phyloP scores from a whole-genome alignment of 2,888 invertebrate species.

The Agriopis aurantiaria region DNA sequence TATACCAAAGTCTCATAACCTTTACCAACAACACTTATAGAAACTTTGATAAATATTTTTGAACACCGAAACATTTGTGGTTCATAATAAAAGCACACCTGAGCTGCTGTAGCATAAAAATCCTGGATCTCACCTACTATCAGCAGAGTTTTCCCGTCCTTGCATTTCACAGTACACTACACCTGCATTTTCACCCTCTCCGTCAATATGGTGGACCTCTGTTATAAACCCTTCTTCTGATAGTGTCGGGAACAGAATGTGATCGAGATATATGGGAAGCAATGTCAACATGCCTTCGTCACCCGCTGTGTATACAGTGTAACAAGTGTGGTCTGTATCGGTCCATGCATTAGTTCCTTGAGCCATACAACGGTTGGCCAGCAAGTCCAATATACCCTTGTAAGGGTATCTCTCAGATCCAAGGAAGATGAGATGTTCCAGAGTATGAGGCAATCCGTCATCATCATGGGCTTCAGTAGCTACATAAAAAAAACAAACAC shows the following conservation, averaged over 20 bases:
- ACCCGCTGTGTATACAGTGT: constrained; percentile 94
- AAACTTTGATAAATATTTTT: too few relatives aligned
- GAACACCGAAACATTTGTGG: too few relatives aligned
- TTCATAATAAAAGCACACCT: too few relatives aligned
- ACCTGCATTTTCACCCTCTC: constrained; percentile 95
- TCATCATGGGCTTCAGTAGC: constrained; percentile 97
- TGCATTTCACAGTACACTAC: constrained; percentile 99
- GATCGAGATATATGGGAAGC: constrained; percentile 96
- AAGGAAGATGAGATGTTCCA: constrained; percentile 96
- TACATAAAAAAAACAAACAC: constrained; percentile 62
- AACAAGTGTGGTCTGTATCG: constrained; percentile 94
- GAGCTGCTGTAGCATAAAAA: neutral
- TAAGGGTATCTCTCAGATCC: constrained; percentile 96
- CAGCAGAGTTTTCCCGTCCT: constrained; percentile 93
- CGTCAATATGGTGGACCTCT: constrained; percentile 97
- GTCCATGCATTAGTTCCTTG: constrained; percentile 98
- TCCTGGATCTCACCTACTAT: constrained; percentile 80
- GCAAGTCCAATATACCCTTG: constrained; percentile 94
- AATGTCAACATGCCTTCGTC: constrained; percentile 94
- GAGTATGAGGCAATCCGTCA: constrained; percentile 96
- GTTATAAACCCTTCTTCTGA: constrained; percentile 93
- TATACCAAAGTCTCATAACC: too few relatives aligned
- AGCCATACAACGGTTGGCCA: constrained; percentile 95
- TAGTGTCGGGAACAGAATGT: constrained; percentile 94
- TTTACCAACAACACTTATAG: too few relatives aligned